These are phyloP conservation scores for Globodera rostochiensis DNA, from an alignment of 1,140 invertebrate species.

Conservation along the genomic window DNA sequence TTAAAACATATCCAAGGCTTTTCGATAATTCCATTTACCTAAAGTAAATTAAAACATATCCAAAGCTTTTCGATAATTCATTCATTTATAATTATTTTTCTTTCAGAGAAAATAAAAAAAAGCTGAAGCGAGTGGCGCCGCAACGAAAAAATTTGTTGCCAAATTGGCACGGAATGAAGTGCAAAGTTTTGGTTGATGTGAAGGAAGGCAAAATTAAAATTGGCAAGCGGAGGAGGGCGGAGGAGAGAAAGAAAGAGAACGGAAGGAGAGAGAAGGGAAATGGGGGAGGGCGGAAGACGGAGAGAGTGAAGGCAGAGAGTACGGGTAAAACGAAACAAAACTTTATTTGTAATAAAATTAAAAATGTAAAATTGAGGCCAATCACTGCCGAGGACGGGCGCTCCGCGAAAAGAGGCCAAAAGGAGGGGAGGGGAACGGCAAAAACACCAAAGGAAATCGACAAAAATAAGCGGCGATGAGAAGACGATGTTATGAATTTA, in stretches of 20 bases:
- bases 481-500: not conserved
- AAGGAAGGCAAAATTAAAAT: constrained; percentile 8
- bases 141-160: constrained; percentile 27
- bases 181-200: constrained; percentile 2
- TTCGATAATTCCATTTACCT: constrained; percentile 1
- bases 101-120: constrained; percentile 18
- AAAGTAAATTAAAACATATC: not conserved
- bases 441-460: not conserved
- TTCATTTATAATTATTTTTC: not conserved
- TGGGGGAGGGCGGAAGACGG: not conserved
- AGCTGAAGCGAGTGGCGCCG: constrained; percentile 21
- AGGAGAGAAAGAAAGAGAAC: constrained; percentile 13
- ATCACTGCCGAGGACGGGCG: not conserved
- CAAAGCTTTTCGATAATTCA: not conserved
- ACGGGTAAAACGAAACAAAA: not conserved
- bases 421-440: not conserved
- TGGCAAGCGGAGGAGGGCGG: not conserved
- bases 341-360: not conserved
- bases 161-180: constrained; percentile 14
- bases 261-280: not conserved
- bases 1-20: not conserved
- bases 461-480: not conserved
- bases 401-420: not conserved
- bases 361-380: not conserved
- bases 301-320: not conserved